Percentiles rank a stretch among this genome's conserved stretches.
Evolutionary conservation across 2,888 invertebrate genomes (phyloP).

Genomic region (Drosophila peninsularis): DNA sequence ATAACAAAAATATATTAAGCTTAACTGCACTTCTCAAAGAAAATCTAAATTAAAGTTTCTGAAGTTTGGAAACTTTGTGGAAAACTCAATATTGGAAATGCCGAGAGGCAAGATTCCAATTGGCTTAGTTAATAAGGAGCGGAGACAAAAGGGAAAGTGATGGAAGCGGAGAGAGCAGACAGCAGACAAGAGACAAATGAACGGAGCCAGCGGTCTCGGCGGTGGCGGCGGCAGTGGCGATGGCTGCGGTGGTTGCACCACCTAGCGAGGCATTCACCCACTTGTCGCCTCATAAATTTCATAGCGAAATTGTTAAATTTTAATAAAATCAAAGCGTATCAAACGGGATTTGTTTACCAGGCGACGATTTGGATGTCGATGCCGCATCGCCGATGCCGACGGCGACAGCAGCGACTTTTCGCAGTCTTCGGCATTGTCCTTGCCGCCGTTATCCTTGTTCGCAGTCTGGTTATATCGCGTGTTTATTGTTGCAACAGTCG

Average conservation of each 20-base stretch:
- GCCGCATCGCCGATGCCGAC: conserved; percentile 10
- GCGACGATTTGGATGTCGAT: conserved; percentile 46
- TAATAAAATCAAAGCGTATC: conserved; percentile 81
- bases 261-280: conserved; percentile 21
- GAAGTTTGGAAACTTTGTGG: not conserved
- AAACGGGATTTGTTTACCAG: conserved; percentile 78
- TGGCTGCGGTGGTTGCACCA: conserved; percentile 9
- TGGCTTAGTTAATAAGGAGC: conserved; percentile 30
- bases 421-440: conserved; percentile 47
- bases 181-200: conserved; percentile 7
- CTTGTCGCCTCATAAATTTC: conserved; percentile 70
- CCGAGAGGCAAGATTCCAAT: conserved; percentile 10
- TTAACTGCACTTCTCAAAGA: too few relatives aligned
- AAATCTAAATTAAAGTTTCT: not conserved
- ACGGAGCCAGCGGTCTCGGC: not conserved
- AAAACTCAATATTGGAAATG: conserved; percentile 3
- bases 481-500: conserved; percentile 79
- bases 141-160: conserved; percentile 24
- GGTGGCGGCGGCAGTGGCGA: not conserved
- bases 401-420: conserved; percentile 21
- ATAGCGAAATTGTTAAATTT: conserved; percentile 78
- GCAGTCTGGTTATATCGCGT: conserved; percentile 79
- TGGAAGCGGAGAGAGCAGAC: conserved; percentile 6
- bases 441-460: conserved; percentile 77
- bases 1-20: too few relatives aligned